Percentiles rank a stretch among this genome's conserved stretches.
Conservation (phyloP, 2,888 invertebrate species). For the Biston stratarius region DNA sequence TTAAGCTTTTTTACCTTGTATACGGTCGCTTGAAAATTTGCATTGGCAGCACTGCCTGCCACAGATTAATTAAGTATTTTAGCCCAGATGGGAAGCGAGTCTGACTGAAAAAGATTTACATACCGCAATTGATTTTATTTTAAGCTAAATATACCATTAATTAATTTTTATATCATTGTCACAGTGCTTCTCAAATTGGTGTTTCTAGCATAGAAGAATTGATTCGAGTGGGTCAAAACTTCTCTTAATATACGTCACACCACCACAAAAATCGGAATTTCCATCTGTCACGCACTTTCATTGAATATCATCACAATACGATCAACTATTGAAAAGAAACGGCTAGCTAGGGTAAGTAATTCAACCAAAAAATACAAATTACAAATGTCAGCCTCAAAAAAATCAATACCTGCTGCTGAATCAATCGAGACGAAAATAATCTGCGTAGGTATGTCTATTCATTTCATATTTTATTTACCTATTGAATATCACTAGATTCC, state of each 20-base stretch:
- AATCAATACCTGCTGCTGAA: conserved; percentile 10
- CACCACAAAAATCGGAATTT: conserved; percentile 11
- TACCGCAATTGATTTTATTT: not conserved
- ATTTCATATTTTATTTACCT: too few species aligned
- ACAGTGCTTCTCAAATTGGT: not conserved
- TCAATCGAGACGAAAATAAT: not conserved
- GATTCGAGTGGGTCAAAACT: not conserved
- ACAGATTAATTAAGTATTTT: not conserved
- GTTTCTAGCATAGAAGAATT: not conserved
- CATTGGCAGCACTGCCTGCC: too few species aligned
- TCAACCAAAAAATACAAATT: not conserved
- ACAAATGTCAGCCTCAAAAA: conserved; percentile 7
- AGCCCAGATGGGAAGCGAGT: not conserved
- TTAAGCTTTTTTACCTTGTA: too few species aligned
- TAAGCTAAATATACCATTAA: not conserved
- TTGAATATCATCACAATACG: conserved; percentile 4
- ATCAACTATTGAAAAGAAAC: conserved; percentile 1
- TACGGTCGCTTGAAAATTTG: too few species aligned
- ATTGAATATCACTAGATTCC: not conserved
- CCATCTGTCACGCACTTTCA: conserved; percentile 14
- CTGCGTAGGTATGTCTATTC: not conserved
- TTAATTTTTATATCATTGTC: not conserved
- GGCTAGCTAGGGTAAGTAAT: conserved; percentile 6
- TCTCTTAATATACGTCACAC: conserved; percentile 22
- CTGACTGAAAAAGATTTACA: not conserved